Evolutionary conservation across 2,113 vertebrate species (phyloP).

Genomic region (Lophotis ruficrista): DNA sequence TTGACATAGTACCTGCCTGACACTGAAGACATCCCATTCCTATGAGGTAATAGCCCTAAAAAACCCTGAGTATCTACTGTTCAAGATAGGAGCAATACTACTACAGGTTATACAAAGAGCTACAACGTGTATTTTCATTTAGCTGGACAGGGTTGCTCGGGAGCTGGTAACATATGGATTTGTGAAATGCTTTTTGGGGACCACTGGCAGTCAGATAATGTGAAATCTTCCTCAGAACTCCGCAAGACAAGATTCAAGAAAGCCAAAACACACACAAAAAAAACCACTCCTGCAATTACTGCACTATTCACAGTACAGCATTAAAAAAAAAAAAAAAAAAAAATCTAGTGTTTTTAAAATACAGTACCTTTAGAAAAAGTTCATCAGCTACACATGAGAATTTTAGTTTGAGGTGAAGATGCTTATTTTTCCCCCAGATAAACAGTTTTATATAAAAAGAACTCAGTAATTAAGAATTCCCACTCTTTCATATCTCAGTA

Average conservation of each 20-base stretch:
- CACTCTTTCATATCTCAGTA: background rate
- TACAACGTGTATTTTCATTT: background rate
- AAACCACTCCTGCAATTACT: background rate
- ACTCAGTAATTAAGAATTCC: background rate
- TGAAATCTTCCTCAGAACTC: background rate
- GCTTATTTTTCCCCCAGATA: background rate
- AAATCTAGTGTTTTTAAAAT: background rate
- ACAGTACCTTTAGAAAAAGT: background rate
- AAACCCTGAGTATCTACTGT: background rate
- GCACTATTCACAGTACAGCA: background rate
- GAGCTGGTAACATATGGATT: background rate
- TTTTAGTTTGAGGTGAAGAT: background rate
- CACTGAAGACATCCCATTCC: background rate
- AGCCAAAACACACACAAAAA: background rate
- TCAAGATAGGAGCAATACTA: background rate
- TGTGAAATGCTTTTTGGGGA: background rate
- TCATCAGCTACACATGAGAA: background rate
- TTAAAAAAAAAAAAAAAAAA: background rate
- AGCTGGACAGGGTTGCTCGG: background rate
- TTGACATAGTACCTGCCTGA: background rate
- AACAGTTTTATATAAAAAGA: background rate
- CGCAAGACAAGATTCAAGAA: background rate
- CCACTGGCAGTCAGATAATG: accelerated
- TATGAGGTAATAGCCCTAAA: background rate
- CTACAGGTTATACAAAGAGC: background rate